These are phyloP conservation scores for Gastracanthus pulcherrimus DNA, from an alignment of 2,888 invertebrate genomes.

Conservation along the genomic window DNA sequence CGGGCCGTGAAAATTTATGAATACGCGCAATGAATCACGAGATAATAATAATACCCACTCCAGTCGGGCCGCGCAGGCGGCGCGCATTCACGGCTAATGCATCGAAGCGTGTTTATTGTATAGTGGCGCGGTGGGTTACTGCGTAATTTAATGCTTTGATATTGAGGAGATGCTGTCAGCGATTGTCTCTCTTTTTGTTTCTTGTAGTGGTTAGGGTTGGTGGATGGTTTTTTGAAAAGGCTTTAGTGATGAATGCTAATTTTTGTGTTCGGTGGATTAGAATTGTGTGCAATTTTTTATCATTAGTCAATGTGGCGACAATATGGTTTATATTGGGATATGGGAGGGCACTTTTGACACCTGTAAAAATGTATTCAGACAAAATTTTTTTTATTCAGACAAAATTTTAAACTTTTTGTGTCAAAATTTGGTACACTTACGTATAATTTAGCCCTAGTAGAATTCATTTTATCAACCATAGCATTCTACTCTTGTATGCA, in stretches of 20 bases:
- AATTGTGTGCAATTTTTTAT: neutral
- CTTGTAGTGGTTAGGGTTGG: neutral
- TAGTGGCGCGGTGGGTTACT: no score
- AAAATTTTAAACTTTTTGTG: no score
- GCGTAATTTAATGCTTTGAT: conserved; percentile 37
- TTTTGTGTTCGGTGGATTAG: neutral
- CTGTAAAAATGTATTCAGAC: no score
- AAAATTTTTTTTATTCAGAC: no score
- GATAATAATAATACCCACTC: conserved; percentile 68
- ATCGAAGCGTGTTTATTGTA: conserved; percentile 24
- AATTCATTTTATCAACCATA: no score
- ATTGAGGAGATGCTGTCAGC: conserved; percentile 19
- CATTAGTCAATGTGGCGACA: neutral
- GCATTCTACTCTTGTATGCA: no score
- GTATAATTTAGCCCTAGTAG: no score
- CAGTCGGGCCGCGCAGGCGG: neutral
- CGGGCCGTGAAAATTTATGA: conserved; percentile 71
- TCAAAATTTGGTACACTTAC: no score
- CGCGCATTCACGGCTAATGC: conserved; percentile 33
- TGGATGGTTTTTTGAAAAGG: neutral
- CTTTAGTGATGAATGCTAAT: neutral
- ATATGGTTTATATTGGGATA: neutral
- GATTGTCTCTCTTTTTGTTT: conserved; percentile 31
- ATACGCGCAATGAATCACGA: conserved; percentile 73
- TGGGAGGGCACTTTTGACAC: no score